These are phyloP conservation scores for Propsilocerus akamusi DNA, from an alignment of 1,140 invertebrate genomes.

Conservation along the genomic window DNA sequence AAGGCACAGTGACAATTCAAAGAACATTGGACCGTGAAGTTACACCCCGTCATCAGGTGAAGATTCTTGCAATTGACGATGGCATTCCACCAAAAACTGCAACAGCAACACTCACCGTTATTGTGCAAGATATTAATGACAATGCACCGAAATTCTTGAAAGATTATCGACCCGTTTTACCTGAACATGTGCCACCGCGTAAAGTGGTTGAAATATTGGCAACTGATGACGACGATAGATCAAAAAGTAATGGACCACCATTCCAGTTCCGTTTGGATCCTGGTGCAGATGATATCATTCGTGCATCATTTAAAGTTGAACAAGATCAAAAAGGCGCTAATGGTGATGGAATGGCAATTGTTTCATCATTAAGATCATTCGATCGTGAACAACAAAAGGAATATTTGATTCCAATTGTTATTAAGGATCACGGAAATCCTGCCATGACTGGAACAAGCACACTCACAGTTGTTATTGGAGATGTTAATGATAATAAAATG, in stretches of 20 bases:
- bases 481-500: constrained; percentile 95
- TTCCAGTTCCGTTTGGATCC: constrained; percentile 87
- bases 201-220: constrained; percentile 87
- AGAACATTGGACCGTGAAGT: constrained; percentile 75
- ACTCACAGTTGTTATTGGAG: constrained; percentile 86
- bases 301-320: constrained; percentile 85
- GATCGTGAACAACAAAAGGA: constrained; percentile 92
- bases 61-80: constrained; percentile 90
- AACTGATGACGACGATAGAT: constrained; percentile 86
- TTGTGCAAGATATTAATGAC: constrained; percentile 93
- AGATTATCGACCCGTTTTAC: constrained; percentile 80
- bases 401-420: constrained; percentile 84
- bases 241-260: constrained; percentile 85
- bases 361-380: constrained; percentile 75
- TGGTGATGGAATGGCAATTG: constrained; percentile 87
- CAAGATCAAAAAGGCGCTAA: constrained; percentile 90
- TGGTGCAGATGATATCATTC: constrained; percentile 77
- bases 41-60: constrained; percentile 81
- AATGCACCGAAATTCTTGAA: constrained; percentile 81
- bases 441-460: constrained; percentile 90
- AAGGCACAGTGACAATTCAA: constrained; percentile 84
- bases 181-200: constrained; percentile 72
- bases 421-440: constrained; percentile 74
- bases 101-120: constrained; percentile 84
- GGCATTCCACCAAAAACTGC: constrained; percentile 86